Base-by-base conservation (phyloP, 1,140 invertebrate species). In the Drosophila nannoptera region DNA sequence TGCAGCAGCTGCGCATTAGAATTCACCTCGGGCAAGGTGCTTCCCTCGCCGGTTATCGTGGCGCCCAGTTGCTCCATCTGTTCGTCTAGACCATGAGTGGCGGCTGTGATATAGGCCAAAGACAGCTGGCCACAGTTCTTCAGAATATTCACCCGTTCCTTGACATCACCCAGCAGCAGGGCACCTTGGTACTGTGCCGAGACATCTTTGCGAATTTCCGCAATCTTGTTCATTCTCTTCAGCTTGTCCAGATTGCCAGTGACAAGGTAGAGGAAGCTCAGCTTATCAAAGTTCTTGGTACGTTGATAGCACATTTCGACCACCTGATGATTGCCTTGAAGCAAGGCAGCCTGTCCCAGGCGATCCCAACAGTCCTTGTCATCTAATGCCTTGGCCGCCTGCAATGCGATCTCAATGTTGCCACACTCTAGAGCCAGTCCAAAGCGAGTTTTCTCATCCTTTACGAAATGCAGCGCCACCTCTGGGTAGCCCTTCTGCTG, bases 401-500 rank as follows among this genome's bases (percentile, higher is more conserved):
- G 98, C 2, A 96, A 78, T 0, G 95, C 95, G 42, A 98, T 97
- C 89, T 99, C 98, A 86, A 99, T 98, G 90, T 99, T 99, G 7
- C 98, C 97, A 90, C 99, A 99, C 90, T 99, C 98, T 8, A 99
- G 90, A 0, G 99, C 98, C 52, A 99, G 90, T 3, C 96, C 95
- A 90, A 99, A 98, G 45, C 98, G 92, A 0, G 98, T 99, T 84
- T 98, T 99, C 73, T 99, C 97, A 89, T 99, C 98, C 90, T 99
- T 99, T 0, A 99, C 99, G 91, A 99, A 99, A 90, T 99, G 98
- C 7, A 99, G 91, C 0, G 99, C 99, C n/a, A 99, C 97, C 91
- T 99, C 99, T 0, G 99, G 99, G 90, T 99, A 99, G 0, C 99
- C 98, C 91, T 99, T 99, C 90, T 99, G 98, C 90, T 99, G 98